Conservation (phyloP, 2,797 vertebrate genomes). For the Eospalax fontanierii region DNA sequence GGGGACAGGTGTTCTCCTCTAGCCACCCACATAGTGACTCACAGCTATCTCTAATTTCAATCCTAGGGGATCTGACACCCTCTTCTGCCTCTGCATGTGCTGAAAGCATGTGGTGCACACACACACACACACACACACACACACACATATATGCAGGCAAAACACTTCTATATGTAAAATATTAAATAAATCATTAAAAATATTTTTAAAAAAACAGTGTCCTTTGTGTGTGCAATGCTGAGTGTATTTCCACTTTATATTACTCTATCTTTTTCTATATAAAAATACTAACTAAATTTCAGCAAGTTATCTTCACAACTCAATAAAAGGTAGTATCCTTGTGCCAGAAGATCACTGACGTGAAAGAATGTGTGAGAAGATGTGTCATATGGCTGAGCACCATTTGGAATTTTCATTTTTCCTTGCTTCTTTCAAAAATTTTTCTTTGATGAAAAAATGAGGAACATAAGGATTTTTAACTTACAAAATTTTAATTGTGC, state of each 20-base stretch:
- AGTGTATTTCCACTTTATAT: not conserved
- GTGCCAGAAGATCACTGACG: not conserved
- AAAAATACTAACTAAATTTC: not conserved
- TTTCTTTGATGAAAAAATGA: not conserved
- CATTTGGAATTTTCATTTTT: slow-evolving; percentile 14
- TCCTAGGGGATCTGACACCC: no score
- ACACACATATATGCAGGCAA: no score
- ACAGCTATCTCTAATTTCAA: no score
- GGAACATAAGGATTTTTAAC: not conserved
- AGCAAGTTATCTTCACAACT: not conserved
- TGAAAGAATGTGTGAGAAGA: not conserved
- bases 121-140: no score
- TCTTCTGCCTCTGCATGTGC: no score
- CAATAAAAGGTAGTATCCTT: not conserved
- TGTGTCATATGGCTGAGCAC: not conserved
- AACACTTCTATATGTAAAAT: no score
- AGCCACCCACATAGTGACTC: no score
- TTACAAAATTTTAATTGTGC: not conserved
- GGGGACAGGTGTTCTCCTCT: no score
- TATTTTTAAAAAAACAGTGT: no score
- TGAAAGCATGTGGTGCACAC: no score
- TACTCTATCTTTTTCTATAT: not conserved
- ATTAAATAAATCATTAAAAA: no score
- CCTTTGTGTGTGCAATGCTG: not conserved
- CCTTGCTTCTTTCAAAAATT: not conserved